A percentile compares a stretch with the other conserved stretches of the same genome.
phyloP scores from a whole-genome alignment of 2,888 invertebrate genomes.

The Drosophila koepferae region DNA sequence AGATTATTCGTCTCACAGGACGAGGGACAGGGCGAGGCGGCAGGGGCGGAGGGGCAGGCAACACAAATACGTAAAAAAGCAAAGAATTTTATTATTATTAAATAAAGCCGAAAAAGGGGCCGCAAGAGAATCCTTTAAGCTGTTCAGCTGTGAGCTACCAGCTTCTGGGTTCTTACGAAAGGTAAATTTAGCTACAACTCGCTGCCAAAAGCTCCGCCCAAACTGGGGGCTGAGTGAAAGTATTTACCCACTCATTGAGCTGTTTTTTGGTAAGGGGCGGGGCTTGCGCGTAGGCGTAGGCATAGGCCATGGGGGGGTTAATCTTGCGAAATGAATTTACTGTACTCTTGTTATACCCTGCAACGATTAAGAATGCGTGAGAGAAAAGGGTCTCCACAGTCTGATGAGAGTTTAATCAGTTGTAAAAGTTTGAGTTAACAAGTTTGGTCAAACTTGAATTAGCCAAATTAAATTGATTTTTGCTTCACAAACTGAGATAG shows the following conservation, averaged over 20 bases:
- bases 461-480: not conserved
- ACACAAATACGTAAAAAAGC: conserved; percentile 4
- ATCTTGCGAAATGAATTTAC: conserved; percentile 41
- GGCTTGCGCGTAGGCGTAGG: not conserved
- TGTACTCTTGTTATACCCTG: conserved; percentile 15
- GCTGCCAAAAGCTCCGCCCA: not conserved
- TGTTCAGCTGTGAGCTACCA: conserved; percentile 27
- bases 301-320: conserved; percentile 5
- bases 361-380: not conserved
- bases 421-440: not conserved
- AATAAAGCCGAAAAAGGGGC: conserved; percentile 37
- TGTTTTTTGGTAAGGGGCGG: not conserved
- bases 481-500: not conserved
- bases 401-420: not conserved
- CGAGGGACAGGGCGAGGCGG: not conserved
- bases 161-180: conserved; percentile 23
- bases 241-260: conserved; percentile 5
- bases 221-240: not conserved
- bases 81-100: conserved; percentile 54
- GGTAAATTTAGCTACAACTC: conserved; percentile 38
- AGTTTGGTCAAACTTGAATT: not conserved
- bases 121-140: conserved; percentile 51
- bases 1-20: conserved; percentile 30
- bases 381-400: not conserved
- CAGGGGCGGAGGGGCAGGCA: not conserved